Percentiles rank a stretch among this genome's conserved stretches.
Evolutionary conservation across 2,113 vertebrate genomes (phyloP).

Genomic region (Furnarius figulus): DNA sequence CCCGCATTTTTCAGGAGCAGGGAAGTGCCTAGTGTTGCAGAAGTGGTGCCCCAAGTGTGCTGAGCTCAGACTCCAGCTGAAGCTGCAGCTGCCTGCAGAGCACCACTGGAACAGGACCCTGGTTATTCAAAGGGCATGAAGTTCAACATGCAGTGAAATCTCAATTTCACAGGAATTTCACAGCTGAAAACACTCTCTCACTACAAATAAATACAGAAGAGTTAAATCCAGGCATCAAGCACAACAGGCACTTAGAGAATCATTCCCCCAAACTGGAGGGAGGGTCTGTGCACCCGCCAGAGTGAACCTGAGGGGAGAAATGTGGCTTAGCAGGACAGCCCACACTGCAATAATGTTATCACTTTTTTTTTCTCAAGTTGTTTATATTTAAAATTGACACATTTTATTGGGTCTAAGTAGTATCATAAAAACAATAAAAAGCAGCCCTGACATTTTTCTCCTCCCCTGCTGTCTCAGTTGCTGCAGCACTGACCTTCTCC

Average conservation of each 20-base stretch:
- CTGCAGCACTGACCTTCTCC: conserved; percentile 44
- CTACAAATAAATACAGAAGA: background rate
- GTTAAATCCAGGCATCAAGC: background rate
- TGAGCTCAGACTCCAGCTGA: background rate
- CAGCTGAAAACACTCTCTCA: background rate
- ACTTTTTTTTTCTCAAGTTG: conserved; percentile 17
- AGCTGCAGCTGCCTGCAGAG: background rate
- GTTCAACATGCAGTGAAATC: conserved; percentile 30
- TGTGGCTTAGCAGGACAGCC: background rate
- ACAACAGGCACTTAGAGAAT: background rate
- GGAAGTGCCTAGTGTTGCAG: background rate
- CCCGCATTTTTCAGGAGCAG: background rate
- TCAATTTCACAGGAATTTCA: conserved; percentile 48
- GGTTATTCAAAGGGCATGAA: background rate
- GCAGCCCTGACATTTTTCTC: conserved; percentile 44
- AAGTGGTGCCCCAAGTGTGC: background rate
- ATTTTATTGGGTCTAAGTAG: conserved; percentile 58
- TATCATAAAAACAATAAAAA: conserved; percentile 56
- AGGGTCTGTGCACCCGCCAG: background rate
- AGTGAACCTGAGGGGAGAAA: background rate
- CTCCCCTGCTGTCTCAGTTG: conserved; percentile 23
- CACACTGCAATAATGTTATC: background rate
- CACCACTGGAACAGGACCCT: background rate
- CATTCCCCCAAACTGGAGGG: background rate
- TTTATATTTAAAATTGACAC: conserved; percentile 44